Base-by-base conservation (phyloP, 1,140 invertebrate genomes). In the Drosophila tsacasi region DNA sequence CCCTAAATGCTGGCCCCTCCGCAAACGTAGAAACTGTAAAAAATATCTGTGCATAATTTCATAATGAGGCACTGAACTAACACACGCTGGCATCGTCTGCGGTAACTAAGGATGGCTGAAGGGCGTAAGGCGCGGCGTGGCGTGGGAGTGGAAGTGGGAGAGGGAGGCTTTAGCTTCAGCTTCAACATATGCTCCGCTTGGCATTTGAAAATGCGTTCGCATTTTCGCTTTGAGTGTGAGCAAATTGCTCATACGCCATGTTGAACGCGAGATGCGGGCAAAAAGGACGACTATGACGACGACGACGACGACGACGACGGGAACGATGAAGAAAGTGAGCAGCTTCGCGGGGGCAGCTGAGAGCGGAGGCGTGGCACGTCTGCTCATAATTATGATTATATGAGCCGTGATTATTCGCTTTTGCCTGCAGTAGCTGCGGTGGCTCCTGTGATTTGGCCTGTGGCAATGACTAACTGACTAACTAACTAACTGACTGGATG, bases 161-260 rank as follows among this genome's bases (percentile, higher is more conserved):
- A 30, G 44, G 54, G 46, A 8, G 19, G 54, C 17, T 39, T 37
- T 9, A n/a, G 30, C 30, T 9, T 30, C 9, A 57, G 64, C 69
- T 40, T 42, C 9, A 73, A 57, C 76, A 71, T 79, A 83, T 83
- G 80, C 80, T 79, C 50, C 60, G 76, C 57, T 79, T 83, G 76
- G 75, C 75, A 83, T 69, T 75, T 78, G 42, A 59, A 82, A 82
- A 82, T 82, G 76, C 76, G 81, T 58, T 83, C 73, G 62, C 59
- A 72, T 80, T 80, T 83, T 79, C 76, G 76, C 81, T 83, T 79
- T 76, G 71, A 76, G 73, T 42, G 60, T 62, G 52, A 50, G 76
- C 81, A 83, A 83, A 83, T 83, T 83, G 76, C 81, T 76, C 81
- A 83, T 83, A 83, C 81, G 81, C 81, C 81, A 69, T 50, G 81